These are phyloP conservation scores for Sebastes schlegelii DNA, from an alignment of 2,113 vertebrate genomes.

Conservation along the genomic window DNA sequence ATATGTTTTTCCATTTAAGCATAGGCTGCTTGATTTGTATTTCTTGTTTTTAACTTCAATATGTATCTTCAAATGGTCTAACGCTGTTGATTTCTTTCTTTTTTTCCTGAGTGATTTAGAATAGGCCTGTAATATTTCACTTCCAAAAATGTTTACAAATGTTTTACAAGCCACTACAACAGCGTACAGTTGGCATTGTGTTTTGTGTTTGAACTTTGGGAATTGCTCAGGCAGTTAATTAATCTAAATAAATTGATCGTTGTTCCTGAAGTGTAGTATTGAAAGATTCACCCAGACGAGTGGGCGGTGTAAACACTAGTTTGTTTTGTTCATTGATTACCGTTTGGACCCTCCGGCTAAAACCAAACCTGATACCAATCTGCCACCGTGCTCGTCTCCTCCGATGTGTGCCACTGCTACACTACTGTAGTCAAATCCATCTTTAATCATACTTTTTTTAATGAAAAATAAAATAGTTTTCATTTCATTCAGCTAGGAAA, in stretches of 20 bases:
- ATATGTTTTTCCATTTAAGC: too few species aligned
- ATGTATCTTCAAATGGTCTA: neutral
- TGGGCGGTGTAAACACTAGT: constrained; percentile 47
- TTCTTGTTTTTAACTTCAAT: neutral
- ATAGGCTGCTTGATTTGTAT: too few species aligned
- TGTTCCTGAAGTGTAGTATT: constrained; percentile 52
- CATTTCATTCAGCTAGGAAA: constrained; percentile 11
- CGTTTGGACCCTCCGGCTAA: constrained; percentile 44
- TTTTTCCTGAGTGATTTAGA: neutral
- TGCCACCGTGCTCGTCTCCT: constrained; percentile 27
- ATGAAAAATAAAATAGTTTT: neutral
- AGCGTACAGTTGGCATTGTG: neutral
- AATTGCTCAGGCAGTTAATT: constrained; percentile 43
- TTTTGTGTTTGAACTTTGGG: constrained; percentile 28
- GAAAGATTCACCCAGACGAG: constrained; percentile 48
- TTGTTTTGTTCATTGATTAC: constrained; percentile 77
- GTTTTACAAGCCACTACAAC: neutral
- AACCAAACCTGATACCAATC: constrained; percentile 43
- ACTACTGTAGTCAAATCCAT: neutral
- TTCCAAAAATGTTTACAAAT: neutral
- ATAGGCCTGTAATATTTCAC: neutral
- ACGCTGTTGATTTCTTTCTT: neutral
- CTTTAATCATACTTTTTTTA: neutral
- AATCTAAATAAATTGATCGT: constrained; percentile 56
- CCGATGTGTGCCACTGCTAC: neutral